Evolutionary conservation across 2,113 vertebrate species (phyloP), one percentile per base, ranked within the genome.

Genomic region (Grus americana): DNA sequence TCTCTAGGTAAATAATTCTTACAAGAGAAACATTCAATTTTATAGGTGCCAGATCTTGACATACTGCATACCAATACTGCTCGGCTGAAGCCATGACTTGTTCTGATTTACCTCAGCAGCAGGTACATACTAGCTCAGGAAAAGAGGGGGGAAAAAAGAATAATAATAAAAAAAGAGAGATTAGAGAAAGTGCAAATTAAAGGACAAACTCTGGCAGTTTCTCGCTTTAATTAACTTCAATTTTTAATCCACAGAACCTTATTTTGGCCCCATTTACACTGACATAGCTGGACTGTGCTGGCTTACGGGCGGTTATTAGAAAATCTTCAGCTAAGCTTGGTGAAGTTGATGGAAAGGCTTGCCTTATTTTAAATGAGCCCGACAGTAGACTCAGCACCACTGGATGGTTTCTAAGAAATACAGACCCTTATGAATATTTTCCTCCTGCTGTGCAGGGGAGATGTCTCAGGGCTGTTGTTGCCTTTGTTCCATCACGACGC

Each of bases 361-460:
- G 59, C 12, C 38, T 57, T 65, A 30, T 49, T 93, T 62, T 63
- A 36, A 63, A 57, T 32, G 54, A 94, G 34, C 46, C 62, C 79
- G 72, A 66, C 46, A 73, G 67, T 10, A 94, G 78, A n/a, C 34
- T 63, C 59, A 80, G 58, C 15, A 75, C 73, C 54, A n/a, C 27
- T 34, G 22, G 13, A 26, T 50, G 26, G 47, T 88, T 95, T 95
- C 67, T 76, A 67, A 87, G 88, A 96, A 91, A 86, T 55, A 59
- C n/a, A 80, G 86, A 71, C 89, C 85, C 59, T 61, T 87, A 72
- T 68, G 57, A 94, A 79, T 96, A 61, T 91, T 91, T 95, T 86
- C 61, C 38, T 92, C 87, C 66, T 58, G 81, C 87, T 96, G 78
- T 82, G 87, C 86, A 92, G 68, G 66, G 71, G 67, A 75, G 62